Evolutionary conservation across 2,797 vertebrate genomes (phyloP).

Genomic region (Xiphophorus birchmanni): DNA sequence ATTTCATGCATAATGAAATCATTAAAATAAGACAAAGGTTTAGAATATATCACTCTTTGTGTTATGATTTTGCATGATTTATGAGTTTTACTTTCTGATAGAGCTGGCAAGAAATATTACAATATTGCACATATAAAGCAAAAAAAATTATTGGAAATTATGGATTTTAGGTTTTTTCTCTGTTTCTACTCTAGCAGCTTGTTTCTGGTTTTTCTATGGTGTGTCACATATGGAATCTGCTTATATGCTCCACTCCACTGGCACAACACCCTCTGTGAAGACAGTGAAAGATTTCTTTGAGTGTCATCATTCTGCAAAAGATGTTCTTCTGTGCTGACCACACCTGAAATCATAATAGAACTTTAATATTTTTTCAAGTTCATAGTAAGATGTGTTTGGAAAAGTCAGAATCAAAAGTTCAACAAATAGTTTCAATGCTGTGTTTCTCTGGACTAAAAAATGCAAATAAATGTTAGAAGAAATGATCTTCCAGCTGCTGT

Average conservation of each 20-base stretch:
- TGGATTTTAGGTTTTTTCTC: too few relatives aligned
- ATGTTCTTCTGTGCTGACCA: neutral
- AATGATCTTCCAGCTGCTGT: neutral
- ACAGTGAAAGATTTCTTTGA: constrained; percentile 8
- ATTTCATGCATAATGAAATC: neutral
- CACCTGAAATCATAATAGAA: constrained; percentile 2
- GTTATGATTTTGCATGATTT: too few relatives aligned
- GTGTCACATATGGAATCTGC: neutral
- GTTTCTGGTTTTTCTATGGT: too few relatives aligned
- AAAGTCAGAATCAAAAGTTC: neutral
- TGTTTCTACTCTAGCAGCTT: too few relatives aligned
- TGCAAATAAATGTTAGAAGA: neutral
- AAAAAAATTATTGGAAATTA: too few relatives aligned
- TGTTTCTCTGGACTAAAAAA: neutral
- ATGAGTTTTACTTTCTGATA: too few relatives aligned
- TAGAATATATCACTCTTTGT: neutral
- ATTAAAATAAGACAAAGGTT: neutral
- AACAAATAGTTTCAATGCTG: constrained; percentile 2
- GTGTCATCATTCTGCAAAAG: constrained; percentile 24
- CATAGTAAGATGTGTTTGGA: neutral
- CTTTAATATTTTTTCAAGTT: neutral
- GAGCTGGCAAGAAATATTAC: too few relatives aligned
- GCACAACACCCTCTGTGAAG: neutral
- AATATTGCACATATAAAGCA: too few relatives aligned
- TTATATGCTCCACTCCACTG: neutral